phyloP scores from a whole-genome alignment of 2,797 vertebrate species.

The Sitta carolinensis region DNA sequence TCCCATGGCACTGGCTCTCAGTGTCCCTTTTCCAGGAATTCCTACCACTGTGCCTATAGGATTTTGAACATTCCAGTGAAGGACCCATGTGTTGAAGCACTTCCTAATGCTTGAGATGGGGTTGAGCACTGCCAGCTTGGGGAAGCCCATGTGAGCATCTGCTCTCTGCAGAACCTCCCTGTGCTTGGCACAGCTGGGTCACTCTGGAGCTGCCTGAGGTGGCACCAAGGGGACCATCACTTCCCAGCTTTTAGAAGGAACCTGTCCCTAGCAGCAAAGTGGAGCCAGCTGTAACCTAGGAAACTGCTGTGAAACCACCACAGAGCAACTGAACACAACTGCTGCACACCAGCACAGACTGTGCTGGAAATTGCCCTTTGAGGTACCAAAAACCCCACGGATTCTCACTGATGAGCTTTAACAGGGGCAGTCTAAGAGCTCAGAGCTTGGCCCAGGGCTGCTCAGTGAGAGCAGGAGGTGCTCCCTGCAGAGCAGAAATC shows the following conservation, averaged over 20 bases:
- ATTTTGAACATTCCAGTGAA: background rate
- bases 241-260: background rate
- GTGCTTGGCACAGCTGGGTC: accelerated
- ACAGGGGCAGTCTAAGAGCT: background rate
- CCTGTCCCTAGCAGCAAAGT: background rate
- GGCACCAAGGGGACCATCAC: background rate
- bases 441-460: background rate
- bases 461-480: background rate
- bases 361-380: background rate
- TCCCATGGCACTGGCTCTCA: background rate
- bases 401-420: background rate
- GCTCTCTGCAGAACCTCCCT: background rate
- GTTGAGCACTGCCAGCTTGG: background rate
- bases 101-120: background rate
- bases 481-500: background rate
- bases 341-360: background rate
- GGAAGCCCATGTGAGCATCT: background rate
- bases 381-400: accelerated
- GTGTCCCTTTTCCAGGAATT: background rate
- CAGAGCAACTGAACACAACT: background rate
- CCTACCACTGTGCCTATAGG: background rate
- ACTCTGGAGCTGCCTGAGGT: background rate
- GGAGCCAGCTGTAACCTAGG: background rate
- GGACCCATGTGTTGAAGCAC: background rate
- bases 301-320: constrained; percentile 18